A percentile compares a stretch with the other conserved stretches of the same genome.
phyloP scores from a whole-genome alignment of 2,113 vertebrate species.

The Nothocercus julius region DNA sequence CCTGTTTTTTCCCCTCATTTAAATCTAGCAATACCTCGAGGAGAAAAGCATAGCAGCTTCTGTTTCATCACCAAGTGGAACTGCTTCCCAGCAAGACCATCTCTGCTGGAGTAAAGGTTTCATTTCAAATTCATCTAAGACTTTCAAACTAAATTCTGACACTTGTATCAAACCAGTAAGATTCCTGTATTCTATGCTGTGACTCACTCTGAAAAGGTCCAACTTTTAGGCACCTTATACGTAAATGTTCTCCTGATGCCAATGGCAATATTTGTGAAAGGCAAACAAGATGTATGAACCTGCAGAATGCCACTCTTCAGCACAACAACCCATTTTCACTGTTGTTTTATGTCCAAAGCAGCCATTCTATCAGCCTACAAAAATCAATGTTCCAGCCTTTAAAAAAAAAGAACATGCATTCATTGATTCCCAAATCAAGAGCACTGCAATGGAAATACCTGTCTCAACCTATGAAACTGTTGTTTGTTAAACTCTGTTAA shows the following conservation, averaged over 20 bases:
- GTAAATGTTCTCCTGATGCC: neutral
- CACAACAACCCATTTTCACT: neutral
- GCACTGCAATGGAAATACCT: neutral
- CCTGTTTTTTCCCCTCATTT: neutral
- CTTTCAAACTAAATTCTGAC: neutral
- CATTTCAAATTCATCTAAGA: neutral
- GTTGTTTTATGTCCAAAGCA: neutral
- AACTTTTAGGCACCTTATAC: neutral
- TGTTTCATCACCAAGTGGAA: neutral
- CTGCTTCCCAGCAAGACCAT: neutral
- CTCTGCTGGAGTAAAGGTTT: neutral
- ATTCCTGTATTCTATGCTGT: neutral
- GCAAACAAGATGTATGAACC: neutral
- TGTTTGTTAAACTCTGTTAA: neutral
- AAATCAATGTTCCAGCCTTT: neutral
- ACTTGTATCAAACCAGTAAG: neutral
- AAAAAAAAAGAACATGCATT: neutral
- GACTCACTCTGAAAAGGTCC: neutral
- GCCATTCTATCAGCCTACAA: neutral
- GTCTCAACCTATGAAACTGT: neutral
- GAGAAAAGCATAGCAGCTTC: neutral
- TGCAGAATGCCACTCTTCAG: neutral
- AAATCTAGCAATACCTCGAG: neutral
- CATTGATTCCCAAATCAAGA: neutral
- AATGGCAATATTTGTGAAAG: neutral